phyloP scores from a whole-genome alignment of 1,140 invertebrate species.

The Prorops nasuta region DNA sequence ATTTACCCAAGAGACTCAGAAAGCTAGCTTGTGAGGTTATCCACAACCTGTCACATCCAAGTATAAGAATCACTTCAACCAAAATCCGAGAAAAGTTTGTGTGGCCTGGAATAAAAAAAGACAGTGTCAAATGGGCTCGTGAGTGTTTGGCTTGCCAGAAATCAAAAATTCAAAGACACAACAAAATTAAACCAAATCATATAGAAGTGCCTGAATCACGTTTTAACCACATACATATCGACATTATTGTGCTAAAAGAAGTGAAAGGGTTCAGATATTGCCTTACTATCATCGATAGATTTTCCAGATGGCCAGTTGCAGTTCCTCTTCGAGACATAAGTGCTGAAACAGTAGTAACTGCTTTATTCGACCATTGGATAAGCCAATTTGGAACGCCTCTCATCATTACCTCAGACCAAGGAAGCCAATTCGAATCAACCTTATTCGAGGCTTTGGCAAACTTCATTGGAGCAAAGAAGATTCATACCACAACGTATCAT shows the following conservation, averaged over 20 bases:
- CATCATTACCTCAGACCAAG: conserved; percentile 4
- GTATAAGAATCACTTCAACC: neutral
- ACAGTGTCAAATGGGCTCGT: conserved; percentile 9
- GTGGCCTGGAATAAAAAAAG: too few species aligned
- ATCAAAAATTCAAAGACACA: conserved; percentile 26
- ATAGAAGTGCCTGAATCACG: conserved; percentile 11
- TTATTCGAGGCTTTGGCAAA: conserved; percentile 3
- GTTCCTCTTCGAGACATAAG: neutral
- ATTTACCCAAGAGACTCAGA: neutral
- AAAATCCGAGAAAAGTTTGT: neutral
- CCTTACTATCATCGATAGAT: too few species aligned
- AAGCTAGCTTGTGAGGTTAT: neutral
- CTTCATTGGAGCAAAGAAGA: neutral
- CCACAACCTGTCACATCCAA: neutral
- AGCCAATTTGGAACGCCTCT: conserved; percentile 30
- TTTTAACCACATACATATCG: conserved; percentile 33
- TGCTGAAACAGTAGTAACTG: neutral
- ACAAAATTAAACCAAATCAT: neutral
- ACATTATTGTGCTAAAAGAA: neutral
- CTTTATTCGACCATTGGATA: conserved; percentile 31
- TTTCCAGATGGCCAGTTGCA: neutral
- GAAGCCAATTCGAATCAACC: neutral
- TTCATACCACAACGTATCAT: conserved; percentile 24
- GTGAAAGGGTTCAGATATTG: neutral
- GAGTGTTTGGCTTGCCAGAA: conserved; percentile 22